phyloP scores from a whole-genome alignment of 92 coral and sea anemone species.

The Siderastrea radians region DNA sequence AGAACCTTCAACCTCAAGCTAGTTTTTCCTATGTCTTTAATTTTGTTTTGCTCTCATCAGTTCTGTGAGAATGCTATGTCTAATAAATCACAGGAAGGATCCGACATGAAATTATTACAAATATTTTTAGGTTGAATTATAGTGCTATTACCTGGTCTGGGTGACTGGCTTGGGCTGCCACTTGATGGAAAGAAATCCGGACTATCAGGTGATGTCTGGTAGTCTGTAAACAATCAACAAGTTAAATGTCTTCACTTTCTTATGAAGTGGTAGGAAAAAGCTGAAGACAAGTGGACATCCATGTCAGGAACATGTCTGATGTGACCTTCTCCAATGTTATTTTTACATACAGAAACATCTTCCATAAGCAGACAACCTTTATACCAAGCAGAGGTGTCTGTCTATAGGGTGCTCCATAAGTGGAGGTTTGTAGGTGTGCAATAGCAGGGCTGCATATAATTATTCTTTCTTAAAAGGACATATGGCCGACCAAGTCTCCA shows the following conservation, averaged over 20 bases:
- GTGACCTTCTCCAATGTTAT: neutral
- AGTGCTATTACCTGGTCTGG: slow-evolving; percentile 84
- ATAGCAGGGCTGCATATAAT: too few relatives aligned
- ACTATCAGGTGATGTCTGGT: slow-evolving; percentile 67
- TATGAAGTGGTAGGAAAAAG: too few relatives aligned
- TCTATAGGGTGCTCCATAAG: neutral
- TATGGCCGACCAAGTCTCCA: too few relatives aligned
- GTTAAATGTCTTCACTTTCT: neutral
- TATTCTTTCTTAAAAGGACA: too few relatives aligned
- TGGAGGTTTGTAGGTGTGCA: neutral
- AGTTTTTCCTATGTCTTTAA: too few relatives aligned
- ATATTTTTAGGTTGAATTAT: neutral
- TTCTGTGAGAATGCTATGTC: too few relatives aligned
- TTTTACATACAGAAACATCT: too few relatives aligned
- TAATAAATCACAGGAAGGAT: too few relatives aligned
- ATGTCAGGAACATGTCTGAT: neutral
- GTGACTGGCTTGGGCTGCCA: slow-evolving; percentile 77
- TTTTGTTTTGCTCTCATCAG: too few relatives aligned
- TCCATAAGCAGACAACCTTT: neutral
- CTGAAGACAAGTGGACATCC: too few relatives aligned
- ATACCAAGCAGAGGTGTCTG: neutral
- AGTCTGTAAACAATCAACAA: slow-evolving; percentile 36
- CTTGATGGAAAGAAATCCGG: slow-evolving; percentile 80
- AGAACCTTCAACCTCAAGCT: too few relatives aligned
- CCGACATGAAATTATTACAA: neutral